Conservation (phyloP, 2,797 vertebrate species). For the Sebastiscus albofasciatus region DNA sequence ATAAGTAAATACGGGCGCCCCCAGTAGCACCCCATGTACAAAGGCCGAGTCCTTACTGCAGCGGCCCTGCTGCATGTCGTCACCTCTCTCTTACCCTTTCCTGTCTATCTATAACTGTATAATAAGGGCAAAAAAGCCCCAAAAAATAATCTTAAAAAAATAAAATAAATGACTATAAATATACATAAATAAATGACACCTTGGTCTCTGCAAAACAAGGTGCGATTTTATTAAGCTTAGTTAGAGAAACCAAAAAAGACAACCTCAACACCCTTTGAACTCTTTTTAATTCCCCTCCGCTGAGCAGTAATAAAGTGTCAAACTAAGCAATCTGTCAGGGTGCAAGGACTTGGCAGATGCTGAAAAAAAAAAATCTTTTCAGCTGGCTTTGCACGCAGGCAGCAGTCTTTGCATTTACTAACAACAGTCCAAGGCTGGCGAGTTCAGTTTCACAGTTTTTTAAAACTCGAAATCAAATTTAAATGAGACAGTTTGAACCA, state of each 20-base stretch:
- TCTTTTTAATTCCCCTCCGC: conserved; percentile 38
- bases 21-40: no score
- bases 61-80: no score
- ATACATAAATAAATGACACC: not conserved
- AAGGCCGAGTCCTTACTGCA: no score
- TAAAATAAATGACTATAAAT: not conserved
- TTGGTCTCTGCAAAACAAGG: not conserved
- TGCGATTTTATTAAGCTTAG: conserved; percentile 20
- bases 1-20: no score
- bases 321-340: conserved; percentile 65
- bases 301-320: conserved; percentile 61
- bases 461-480: conserved; percentile 42
- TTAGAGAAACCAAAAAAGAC: conserved; percentile 33
- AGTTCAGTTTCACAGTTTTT: conserved; percentile 50
- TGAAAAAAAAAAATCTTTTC: conserved; percentile 34
- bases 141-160: not conserved
- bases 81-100: no score
- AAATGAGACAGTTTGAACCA: conserved; percentile 38
- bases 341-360: conserved; percentile 54
- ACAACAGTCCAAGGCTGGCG: conserved; percentile 20
- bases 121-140: no score
- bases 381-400: conserved; percentile 38
- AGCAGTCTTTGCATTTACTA: conserved; percentile 37
- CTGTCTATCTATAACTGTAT: no score
- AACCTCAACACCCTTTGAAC: conserved; percentile 33